Base-by-base conservation (phyloP, 1,140 invertebrate species). In the Cydia strobilella region DNA sequence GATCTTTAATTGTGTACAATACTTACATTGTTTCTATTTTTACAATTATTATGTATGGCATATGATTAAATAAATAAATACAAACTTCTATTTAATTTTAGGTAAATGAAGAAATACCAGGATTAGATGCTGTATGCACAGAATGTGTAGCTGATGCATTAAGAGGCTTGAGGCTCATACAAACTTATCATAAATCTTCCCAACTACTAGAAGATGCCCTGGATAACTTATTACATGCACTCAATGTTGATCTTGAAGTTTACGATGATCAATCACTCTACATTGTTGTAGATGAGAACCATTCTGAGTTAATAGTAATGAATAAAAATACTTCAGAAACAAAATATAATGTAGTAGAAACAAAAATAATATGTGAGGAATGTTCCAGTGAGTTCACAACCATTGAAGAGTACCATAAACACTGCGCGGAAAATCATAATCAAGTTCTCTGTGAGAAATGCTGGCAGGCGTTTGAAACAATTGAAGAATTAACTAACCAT, bases 41-140 rank as follows among this genome's bases (percentile, higher is more conserved):
- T n/a, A n/a, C n/a, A n/a, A n/a, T n/a, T n/a, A n/a, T n/a, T n/a
- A n/a, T n/a, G n/a, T n/a, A n/a, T n/a, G n/a, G n/a, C n/a, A n/a
- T n/a, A n/a, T n/a, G n/a, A n/a, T n/a, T n/a, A n/a, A n/a, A n/a
- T n/a, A n/a, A n/a, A n/a, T n/a, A n/a, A n/a, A n/a, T n/a, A n/a
- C 76, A 62, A 35, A 20, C 1, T 35, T 72, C 12, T 65, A 72
- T 74, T 65, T 45, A 76, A 13, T 86, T 86, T 66, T 78, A 91
- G 90, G 66, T 86, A 51, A 79, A 74, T 54, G 79, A 88, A 71
- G 85, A 90, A 73, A 81, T 91, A 48, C 74, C 82, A 18, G 90
- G 88, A 9, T 77, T 90, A 27, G 88, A 91, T 77, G 86, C 84
- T 73, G 80, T 90, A 4, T 92, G 90, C 71, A 77, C 80, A 7